Conservation (phyloP, 2,888 invertebrate species). For the Loripinus fragilis region DNA sequence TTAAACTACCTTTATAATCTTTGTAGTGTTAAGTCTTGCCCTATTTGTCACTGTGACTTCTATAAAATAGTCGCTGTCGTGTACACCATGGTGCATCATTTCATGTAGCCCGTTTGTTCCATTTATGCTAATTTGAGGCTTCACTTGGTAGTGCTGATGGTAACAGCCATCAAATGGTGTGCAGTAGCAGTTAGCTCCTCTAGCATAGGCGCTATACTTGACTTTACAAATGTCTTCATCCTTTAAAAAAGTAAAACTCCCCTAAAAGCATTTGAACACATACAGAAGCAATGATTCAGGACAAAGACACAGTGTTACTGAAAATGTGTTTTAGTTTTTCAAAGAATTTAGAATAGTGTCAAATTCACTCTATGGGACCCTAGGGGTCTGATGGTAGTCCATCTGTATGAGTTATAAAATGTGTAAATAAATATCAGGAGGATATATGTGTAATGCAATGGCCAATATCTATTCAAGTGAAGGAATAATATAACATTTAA, state of each 20-base stretch:
- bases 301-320: too few species aligned
- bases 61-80: slow-evolving; percentile 69
- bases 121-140: slow-evolving; percentile 15
- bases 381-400: too few species aligned
- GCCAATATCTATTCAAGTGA: too few species aligned
- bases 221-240: slow-evolving; percentile 33
- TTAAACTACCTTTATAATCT: not conserved
- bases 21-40: not conserved
- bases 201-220: slow-evolving; percentile 44
- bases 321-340: too few species aligned
- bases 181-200: slow-evolving; percentile 66
- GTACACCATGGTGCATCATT: slow-evolving; percentile 54
- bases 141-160: slow-evolving; percentile 64
- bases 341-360: too few species aligned
- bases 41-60: slow-evolving; percentile 24
- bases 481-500: too few species aligned
- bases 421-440: too few species aligned
- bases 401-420: too few species aligned
- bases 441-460: too few species aligned
- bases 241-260: not conserved
- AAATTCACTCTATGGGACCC: too few species aligned
- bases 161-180: slow-evolving; percentile 65
- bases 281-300: too few species aligned
- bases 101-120: slow-evolving; percentile 23
- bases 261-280: too few species aligned